These are phyloP conservation scores for Sebastes iracundus DNA, from an alignment of 2,797 vertebrate genomes.

Conservation along the genomic window DNA sequence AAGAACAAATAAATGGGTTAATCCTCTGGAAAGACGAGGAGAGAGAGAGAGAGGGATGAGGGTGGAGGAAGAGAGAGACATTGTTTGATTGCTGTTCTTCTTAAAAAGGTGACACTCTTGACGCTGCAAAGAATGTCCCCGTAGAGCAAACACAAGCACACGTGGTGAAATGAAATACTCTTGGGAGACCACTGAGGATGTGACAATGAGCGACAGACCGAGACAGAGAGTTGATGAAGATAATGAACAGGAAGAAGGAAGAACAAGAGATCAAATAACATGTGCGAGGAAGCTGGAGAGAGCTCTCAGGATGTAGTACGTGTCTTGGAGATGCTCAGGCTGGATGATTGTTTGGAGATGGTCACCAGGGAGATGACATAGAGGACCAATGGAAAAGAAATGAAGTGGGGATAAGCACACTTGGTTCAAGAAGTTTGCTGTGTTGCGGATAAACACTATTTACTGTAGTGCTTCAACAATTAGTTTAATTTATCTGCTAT, in stretches of 20 bases:
- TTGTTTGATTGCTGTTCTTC: constrained; percentile 70
- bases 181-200: constrained; percentile 46
- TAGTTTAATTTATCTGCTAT: not conserved
- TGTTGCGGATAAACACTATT: not conserved
- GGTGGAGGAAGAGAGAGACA: constrained; percentile 28
- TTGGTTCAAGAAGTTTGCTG: constrained; percentile 29
- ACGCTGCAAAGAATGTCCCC: constrained; percentile 51
- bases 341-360: constrained; percentile 63
- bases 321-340: constrained; percentile 69
- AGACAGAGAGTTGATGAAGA: constrained; percentile 32
- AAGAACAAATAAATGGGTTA: constrained; percentile 62
- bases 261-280: not conserved
- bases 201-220: not conserved
- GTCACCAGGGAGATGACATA: constrained; percentile 53
- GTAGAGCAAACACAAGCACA: constrained; percentile 54
- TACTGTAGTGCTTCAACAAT: not conserved
- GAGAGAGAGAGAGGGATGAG: constrained; percentile 36
- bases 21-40: constrained; percentile 65
- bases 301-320: constrained; percentile 66
- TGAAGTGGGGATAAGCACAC: constrained; percentile 31
- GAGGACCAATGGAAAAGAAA: constrained; percentile 26
- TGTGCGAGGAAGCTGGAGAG: not conserved
- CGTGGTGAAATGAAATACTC: constrained; percentile 37
- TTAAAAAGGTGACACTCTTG: constrained; percentile 67
- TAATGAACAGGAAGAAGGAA: constrained; percentile 26